phyloP scores from a whole-genome alignment of 2,888 invertebrate species.

The Chloromyia formosa region DNA sequence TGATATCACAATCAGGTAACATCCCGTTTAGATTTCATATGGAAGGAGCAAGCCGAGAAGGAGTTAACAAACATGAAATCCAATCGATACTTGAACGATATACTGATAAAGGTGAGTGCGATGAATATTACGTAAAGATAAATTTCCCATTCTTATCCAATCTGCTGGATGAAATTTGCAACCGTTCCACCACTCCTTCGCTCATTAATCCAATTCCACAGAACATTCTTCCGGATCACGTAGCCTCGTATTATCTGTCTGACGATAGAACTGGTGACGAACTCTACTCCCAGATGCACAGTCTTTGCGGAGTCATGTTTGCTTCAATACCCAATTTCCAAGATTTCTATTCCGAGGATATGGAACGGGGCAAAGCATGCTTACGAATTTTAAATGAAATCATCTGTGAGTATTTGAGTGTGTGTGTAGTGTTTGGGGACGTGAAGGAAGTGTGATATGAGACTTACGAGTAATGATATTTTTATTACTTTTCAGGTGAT shows the following conservation, averaged over 20 bases:
- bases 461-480: slow-evolving; percentile 54
- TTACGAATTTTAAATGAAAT: slow-evolving; percentile 97
- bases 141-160: too few relatives aligned
- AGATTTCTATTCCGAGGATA: slow-evolving; percentile 97
- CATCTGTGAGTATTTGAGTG: slow-evolving; percentile 72
- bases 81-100: slow-evolving; percentile 80
- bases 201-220: slow-evolving; percentile 62
- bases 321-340: slow-evolving; percentile 98
- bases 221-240: slow-evolving; percentile 96
- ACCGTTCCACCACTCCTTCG: neutral
- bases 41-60: slow-evolving; percentile 96
- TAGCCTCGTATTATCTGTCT: slow-evolving; percentile 91
- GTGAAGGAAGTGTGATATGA: too few relatives aligned
- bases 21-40: slow-evolving; percentile 93
- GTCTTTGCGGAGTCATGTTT: slow-evolving; percentile 91
- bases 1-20: slow-evolving; percentile 83
- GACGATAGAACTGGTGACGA: slow-evolving; percentile 73
- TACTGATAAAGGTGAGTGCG: slow-evolving; percentile 62
- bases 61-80: slow-evolving; percentile 94
- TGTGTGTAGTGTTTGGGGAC: too few relatives aligned
- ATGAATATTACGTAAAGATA: neutral
- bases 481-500: slow-evolving; percentile 65
- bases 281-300: slow-evolving; percentile 63
- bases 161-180: neutral
- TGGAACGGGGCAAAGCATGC: slow-evolving; percentile 97